These are phyloP conservation scores for Drosophila trapezifrons DNA, from an alignment of 1,140 invertebrate species.

Conservation along the genomic window DNA sequence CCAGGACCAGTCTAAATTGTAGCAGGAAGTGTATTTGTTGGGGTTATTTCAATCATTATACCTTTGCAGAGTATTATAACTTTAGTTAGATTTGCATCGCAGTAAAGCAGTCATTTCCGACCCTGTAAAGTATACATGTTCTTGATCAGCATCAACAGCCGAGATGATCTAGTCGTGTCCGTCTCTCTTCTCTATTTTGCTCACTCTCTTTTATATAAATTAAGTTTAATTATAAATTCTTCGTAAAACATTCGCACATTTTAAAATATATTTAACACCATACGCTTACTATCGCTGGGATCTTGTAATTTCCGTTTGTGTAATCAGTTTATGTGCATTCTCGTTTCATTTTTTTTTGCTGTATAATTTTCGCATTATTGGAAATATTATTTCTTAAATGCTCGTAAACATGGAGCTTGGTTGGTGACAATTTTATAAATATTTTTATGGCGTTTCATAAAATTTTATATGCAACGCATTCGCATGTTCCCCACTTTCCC, in stretches of 20 bases:
- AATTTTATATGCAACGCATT: slow-evolving; percentile 68
- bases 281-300: slow-evolving; percentile 24
- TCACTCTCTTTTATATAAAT: background rate
- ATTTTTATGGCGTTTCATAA: slow-evolving; percentile 81
- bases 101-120: too few relatives aligned
- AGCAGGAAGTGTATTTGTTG: background rate
- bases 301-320: slow-evolving; percentile 54
- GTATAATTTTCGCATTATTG: slow-evolving; percentile 76
- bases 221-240: background rate
- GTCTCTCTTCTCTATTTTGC: too few relatives aligned
- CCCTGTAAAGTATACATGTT: too few relatives aligned
- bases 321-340: slow-evolving; percentile 21
- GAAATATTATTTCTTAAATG: slow-evolving; percentile 64
- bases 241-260: slow-evolving; percentile 1
- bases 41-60: too few relatives aligned
- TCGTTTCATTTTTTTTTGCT: slow-evolving; percentile 21
- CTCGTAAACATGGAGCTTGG: slow-evolving; percentile 70
- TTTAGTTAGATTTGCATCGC: too few relatives aligned
- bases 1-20: background rate
- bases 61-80: too few relatives aligned
- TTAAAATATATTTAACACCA: slow-evolving; percentile 19
- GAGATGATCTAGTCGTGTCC: too few relatives aligned
- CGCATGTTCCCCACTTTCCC: slow-evolving; percentile 3
- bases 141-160: too few relatives aligned
- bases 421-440: slow-evolving; percentile 78